These are phyloP conservation scores for Hystrix brachyura DNA, from an alignment of 2,113 vertebrate species.

Conservation along the genomic window DNA sequence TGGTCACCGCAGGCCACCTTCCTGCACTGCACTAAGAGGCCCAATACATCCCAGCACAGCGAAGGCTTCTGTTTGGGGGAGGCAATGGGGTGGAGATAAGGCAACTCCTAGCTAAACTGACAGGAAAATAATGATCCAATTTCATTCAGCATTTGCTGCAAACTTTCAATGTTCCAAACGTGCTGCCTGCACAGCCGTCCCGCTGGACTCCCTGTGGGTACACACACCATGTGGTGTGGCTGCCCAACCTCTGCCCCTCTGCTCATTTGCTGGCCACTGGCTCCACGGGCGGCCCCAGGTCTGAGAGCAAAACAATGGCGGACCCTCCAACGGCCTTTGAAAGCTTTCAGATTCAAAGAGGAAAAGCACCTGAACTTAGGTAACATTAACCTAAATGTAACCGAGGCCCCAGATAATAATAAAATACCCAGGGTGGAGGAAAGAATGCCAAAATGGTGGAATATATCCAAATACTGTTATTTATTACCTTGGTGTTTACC, in stretches of 20 bases:
- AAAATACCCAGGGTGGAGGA: neutral
- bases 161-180: neutral
- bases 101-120: slow-evolving; percentile 51
- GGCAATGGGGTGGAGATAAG: neutral
- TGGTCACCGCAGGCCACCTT: slow-evolving; percentile 67
- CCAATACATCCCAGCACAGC: slow-evolving; percentile 74
- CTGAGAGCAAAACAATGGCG: neutral
- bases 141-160: neutral
- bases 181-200: neutral
- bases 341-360: slow-evolving; percentile 2
- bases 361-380: neutral
- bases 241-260: neutral
- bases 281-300: too few relatives aligned
- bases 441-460: neutral
- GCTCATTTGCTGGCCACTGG: neutral
- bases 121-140: slow-evolving; percentile 22
- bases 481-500: neutral
- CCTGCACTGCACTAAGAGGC: slow-evolving; percentile 57
- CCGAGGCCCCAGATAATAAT: neutral
- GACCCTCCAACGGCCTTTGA: neutral
- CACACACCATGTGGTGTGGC: accelerated
- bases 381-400: neutral
- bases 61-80: slow-evolving; percentile 8
- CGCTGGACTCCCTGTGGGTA: neutral
- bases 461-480: neutral